Evolutionary conservation across 2,888 invertebrate species (phyloP).

Genomic region (Pristionchus maxplancki): DNA sequence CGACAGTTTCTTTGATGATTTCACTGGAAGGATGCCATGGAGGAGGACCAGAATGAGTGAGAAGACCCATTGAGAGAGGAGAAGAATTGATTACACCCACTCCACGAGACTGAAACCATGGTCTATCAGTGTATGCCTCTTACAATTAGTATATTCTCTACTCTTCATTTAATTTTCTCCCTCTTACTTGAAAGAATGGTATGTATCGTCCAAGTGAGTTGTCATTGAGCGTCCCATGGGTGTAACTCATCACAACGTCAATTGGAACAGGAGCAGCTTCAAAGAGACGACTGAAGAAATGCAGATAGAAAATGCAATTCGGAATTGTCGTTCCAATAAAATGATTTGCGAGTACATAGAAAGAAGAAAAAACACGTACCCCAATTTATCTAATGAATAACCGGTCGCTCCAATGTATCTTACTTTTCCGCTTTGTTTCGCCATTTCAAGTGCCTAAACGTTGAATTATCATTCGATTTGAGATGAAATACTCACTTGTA

Average conservation of each 20-base stretch:
- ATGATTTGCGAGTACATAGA: background rate
- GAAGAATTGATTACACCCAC: conserved; percentile 37
- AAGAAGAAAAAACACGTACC: conserved; percentile 80
- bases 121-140: too few species aligned
- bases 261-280: conserved; percentile 82
- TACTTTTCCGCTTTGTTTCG: conserved; percentile 84
- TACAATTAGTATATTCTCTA: too few species aligned
- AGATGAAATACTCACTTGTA: conserved; percentile 80
- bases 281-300: conserved; percentile 62
- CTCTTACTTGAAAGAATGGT: conserved; percentile 85
- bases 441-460: conserved; percentile 84
- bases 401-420: conserved; percentile 88
- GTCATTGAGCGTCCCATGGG: conserved; percentile 88
- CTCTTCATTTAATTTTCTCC: too few species aligned
- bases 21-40: conserved; percentile 89
- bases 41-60: conserved; percentile 82
- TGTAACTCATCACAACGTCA: conserved; percentile 86
- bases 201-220: conserved; percentile 86
- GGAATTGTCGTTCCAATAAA: background rate
- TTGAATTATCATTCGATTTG: background rate
- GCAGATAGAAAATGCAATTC: background rate
- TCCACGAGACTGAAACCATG: conserved; percentile 43
- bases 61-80: conserved; percentile 47
- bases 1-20: conserved; percentile 79
- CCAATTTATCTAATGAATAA: conserved; percentile 87